Percentiles rank a stretch among this genome's conserved stretches.
These are phyloP conservation scores for Manis javanica DNA, from an alignment of 2,797 vertebrate species.

Conservation along the genomic window DNA sequence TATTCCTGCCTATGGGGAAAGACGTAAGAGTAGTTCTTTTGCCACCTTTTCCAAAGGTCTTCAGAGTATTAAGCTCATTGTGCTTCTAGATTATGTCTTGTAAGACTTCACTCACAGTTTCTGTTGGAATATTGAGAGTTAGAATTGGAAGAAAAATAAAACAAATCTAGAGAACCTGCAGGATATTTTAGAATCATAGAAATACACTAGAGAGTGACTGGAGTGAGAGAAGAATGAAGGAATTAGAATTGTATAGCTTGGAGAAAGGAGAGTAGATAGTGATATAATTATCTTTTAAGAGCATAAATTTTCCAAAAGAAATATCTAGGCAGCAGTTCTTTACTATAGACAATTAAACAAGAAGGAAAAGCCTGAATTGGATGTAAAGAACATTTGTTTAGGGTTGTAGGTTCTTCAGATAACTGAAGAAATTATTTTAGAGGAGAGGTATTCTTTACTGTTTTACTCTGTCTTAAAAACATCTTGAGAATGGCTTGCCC, in stretches of 20 bases:
- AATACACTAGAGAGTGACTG: neutral
- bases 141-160: neutral
- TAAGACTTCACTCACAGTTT: neutral
- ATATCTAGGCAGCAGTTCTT: neutral
- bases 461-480: neutral
- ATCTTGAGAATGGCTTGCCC: neutral
- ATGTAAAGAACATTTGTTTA: neutral
- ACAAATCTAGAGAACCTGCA: neutral
- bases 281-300: neutral
- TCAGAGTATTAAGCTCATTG: neutral
- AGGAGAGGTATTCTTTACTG: neutral
- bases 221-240: neutral
- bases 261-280: neutral
- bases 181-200: neutral
- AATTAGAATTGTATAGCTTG: neutral
- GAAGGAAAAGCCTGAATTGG: neutral
- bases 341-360: conserved; percentile 9
- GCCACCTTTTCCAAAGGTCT: neutral
- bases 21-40: neutral
- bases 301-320: neutral
- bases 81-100: neutral
- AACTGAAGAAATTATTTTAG: conserved; percentile 5
- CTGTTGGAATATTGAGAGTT: neutral
- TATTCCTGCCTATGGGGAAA: neutral
- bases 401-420: neutral